Conservation (phyloP, 2,113 vertebrate species). For the Eulemur rufifrons region DNA sequence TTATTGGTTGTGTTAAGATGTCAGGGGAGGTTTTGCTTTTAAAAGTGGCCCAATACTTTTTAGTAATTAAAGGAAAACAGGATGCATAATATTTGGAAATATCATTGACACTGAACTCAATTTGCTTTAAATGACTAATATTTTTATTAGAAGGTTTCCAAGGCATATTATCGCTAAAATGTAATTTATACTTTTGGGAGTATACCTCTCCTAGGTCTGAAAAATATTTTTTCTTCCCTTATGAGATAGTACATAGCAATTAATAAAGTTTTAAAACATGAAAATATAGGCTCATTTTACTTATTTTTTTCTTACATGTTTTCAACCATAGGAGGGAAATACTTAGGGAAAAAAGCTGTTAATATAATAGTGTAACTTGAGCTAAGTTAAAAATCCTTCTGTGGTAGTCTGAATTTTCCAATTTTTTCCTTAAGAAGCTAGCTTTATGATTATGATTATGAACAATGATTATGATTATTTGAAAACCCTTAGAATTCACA, state of each 20-base stretch:
- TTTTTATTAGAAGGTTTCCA: conserved; percentile 14
- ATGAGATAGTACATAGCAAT: conserved; percentile 13
- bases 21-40: conserved; percentile 48
- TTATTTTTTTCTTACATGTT: background rate
- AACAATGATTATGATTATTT: background rate
- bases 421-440: background rate
- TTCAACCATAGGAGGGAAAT: background rate
- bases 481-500: background rate
- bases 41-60: background rate
- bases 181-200: background rate
- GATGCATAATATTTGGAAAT: background rate
- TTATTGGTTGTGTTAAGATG: background rate
- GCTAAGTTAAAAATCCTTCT: background rate
- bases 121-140: background rate
- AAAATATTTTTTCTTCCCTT: conserved; percentile 12
- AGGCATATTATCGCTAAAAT: background rate
- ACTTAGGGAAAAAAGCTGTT: background rate
- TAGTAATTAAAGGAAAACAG: conserved; percentile 62
- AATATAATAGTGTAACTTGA: background rate
- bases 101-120: background rate
- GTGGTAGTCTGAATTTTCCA: background rate
- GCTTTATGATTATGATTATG: background rate
- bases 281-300: background rate
- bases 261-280: conserved; percentile 30
- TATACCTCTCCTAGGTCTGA: background rate